Evolutionary conservation across 2,797 vertebrate genomes (phyloP).

Genomic region (Clamator glandarius): DNA sequence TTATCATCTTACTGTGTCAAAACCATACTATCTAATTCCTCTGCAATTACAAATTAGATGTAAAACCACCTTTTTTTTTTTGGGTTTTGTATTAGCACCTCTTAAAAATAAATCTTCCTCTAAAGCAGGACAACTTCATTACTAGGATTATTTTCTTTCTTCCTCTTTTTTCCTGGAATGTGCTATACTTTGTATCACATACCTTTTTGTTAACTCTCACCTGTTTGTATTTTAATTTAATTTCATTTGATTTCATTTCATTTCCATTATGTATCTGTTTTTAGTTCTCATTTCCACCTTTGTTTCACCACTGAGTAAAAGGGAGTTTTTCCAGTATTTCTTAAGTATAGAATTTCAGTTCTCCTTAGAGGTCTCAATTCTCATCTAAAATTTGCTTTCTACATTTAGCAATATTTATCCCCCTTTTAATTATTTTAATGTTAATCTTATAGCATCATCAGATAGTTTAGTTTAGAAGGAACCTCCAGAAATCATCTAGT

Average conservation of each 20-base stretch:
- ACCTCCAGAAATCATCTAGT: neutral
- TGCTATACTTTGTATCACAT: rapidly evolving
- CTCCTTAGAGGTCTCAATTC: neutral
- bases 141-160: neutral
- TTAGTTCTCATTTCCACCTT: neutral
- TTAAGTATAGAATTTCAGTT: neutral
- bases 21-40: neutral
- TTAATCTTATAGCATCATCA: neutral
- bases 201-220: neutral
- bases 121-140: neutral
- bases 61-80: neutral
- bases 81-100: neutral
- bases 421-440: neutral
- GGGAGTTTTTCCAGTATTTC: neutral
- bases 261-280: neutral
- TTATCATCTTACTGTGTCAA: neutral
- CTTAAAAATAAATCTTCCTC: neutral
- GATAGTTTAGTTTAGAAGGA: neutral
- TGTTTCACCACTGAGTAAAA: neutral
- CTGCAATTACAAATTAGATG: neutral
- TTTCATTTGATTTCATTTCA: neutral
- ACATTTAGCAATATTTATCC: neutral
- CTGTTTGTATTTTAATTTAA: neutral
- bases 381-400: neutral
- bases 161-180: neutral